phyloP scores from a whole-genome alignment of 1,140 invertebrate genomes.

The Ladona fulva region DNA sequence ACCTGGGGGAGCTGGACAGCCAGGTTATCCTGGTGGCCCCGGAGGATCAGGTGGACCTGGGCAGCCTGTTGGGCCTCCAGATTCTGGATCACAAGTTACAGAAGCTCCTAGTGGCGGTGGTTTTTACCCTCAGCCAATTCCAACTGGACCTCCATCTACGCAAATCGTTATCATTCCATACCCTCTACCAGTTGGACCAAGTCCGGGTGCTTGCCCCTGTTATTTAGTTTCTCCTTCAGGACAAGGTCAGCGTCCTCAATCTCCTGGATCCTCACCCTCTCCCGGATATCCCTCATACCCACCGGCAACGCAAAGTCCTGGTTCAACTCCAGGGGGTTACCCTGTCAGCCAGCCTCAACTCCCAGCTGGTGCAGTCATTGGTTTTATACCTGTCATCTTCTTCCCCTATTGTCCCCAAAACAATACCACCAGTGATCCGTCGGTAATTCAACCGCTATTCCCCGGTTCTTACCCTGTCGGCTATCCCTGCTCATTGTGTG shows the following conservation, averaged over 20 bases:
- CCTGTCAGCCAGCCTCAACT: neutral
- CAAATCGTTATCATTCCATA: neutral
- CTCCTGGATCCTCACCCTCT: neutral
- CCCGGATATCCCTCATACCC: neutral
- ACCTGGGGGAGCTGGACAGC: constrained; percentile 1
- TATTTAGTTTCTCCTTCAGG: neutral
- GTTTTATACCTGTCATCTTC: constrained; percentile 49
- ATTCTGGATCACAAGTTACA: constrained; percentile 28
- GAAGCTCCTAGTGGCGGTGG: constrained; percentile 29
- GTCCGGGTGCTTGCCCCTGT: neutral
- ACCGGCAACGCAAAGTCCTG: neutral
- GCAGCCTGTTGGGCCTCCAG: constrained; percentile 24
- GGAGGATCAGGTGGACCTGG: constrained; percentile 23
- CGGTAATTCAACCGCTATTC: constrained; percentile 43
- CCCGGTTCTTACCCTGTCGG: constrained; percentile 32
- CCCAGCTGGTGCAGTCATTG: constrained; percentile 22
- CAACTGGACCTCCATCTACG: neutral
- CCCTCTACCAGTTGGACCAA: neutral
- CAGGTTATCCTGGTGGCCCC: constrained; percentile 21
- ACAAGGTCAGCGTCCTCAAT: neutral
- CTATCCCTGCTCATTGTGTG: constrained; percentile 34
- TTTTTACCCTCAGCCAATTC: neutral
- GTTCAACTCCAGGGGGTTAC: neutral
- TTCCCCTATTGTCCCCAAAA: constrained; percentile 47
- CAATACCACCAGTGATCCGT: constrained; percentile 29